Base-by-base conservation (phyloP, 2,888 invertebrate genomes). In the Temnothorax rugatulus region DNA sequence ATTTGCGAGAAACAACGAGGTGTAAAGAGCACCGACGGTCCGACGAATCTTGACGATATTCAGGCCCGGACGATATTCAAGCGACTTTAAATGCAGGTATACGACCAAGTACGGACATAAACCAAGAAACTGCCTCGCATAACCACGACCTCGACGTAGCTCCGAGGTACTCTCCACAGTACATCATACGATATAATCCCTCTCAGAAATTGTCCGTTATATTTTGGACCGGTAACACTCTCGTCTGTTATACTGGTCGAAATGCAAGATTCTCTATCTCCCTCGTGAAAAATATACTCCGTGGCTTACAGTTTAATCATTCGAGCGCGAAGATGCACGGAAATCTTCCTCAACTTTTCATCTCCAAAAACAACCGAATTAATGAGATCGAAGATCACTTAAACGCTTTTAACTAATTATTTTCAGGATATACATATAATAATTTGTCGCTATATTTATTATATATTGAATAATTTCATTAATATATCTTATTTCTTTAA, bases 1-100 rank as follows among this genome's bases (percentile, higher is more conserved):
- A 89, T 90, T 89, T 86, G 86, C 84, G 88, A 84, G 88, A 84
- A 89, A 87, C 87, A 86, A 88, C 89, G 87, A 88, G 87, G 88
- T 91, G 88, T 87, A 90, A 90, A 88, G 88, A 90, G 87, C 85
- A 82, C 83, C 79, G 81, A 57, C 69, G 54, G 44, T 25, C 84
- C 83, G 61, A 88, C 88, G 86, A 89, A 88, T 86, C 83, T 84
- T 76, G 73, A 79, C 76, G 77, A 84, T 89, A 83, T 66, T 87
- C 84, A 68, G 57, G 50, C 15, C 74, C 52, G 86, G 83, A 69
- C 75, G 84, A 54, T 64, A 71, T 76, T 76, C 75, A 63, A 38
- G 71, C 44, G 81, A 75, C 47, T 84, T 88, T 90, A 90, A 92
- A 87, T 87, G 86, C 88, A 77, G 87, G 87, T 88, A 90, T 89